phyloP scores from a whole-genome alignment of 2,888 invertebrate genomes.

The Trachelus troglodyta region DNA sequence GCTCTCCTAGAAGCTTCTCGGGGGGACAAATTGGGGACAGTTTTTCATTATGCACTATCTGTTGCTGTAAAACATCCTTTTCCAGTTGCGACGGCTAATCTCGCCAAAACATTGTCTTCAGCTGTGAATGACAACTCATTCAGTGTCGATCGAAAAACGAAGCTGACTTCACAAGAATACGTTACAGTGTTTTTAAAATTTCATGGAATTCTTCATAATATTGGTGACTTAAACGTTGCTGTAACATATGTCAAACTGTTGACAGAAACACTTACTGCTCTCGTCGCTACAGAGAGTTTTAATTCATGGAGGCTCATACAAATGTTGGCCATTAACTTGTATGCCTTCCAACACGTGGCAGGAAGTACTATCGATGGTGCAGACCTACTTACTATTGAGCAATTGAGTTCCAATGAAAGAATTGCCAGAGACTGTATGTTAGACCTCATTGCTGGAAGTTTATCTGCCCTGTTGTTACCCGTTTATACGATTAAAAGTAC shows the following conservation, averaged over 20 bases:
- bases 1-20: slow-evolving; percentile 84
- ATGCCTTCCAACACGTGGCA: slow-evolving; percentile 74
- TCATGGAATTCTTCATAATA: slow-evolving; percentile 70
- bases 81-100: slow-evolving; percentile 84
- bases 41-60: slow-evolving; percentile 88
- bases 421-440: slow-evolving; percentile 71
- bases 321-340: slow-evolving; percentile 83
- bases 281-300: slow-evolving; percentile 83
- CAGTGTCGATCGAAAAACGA: slow-evolving; percentile 64
- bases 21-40: slow-evolving; percentile 83
- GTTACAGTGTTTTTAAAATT: slow-evolving; percentile 73
- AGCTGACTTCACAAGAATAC: slow-evolving; percentile 72
- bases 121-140: slow-evolving; percentile 65
- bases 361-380: slow-evolving; percentile 60
- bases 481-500: slow-evolving; percentile 77
- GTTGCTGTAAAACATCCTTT: slow-evolving; percentile 87
- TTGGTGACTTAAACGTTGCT: slow-evolving; percentile 72
- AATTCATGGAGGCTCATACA: slow-evolving; percentile 81
- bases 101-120: slow-evolving; percentile 77
- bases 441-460: slow-evolving; percentile 74
- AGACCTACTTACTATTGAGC: slow-evolving; percentile 64
- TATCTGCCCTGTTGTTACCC: slow-evolving; percentile 78
- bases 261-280: slow-evolving; percentile 78
- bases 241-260: slow-evolving; percentile 73
- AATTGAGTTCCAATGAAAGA: slow-evolving; percentile 72